Percentiles rank a stretch among this genome's conserved stretches.
Evolutionary conservation across 2,797 vertebrate species (phyloP).

Genomic region (Ispidina picta): DNA sequence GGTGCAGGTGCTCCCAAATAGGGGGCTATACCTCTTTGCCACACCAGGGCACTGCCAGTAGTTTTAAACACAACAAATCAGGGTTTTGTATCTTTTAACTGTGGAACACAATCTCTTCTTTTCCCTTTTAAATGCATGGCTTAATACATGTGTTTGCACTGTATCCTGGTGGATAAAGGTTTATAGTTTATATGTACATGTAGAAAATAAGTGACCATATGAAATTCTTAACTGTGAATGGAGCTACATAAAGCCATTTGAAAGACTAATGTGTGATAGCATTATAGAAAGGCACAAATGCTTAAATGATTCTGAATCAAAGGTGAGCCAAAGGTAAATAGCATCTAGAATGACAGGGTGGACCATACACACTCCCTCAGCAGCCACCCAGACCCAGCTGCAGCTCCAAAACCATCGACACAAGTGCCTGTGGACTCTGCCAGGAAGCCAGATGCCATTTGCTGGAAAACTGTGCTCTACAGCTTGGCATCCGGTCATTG

Average conservation of each 20-base stretch:
- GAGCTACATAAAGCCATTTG: conserved; percentile 13
- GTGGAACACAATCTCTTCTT: neutral
- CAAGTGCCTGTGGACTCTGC: neutral
- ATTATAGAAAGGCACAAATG: conserved; percentile 19
- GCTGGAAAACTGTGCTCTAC: conserved; percentile 49
- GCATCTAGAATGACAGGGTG: conserved; percentile 41
- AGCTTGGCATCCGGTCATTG: conserved; percentile 36
- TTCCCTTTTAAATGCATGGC: neutral
- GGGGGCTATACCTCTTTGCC: neutral
- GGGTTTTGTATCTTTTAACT: neutral
- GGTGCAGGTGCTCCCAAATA: neutral
- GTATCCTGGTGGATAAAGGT: neutral
- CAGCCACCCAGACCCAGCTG: conserved; percentile 47
- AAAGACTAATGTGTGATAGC: conserved; percentile 9
- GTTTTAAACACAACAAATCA: neutral
- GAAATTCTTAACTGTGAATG: neutral
- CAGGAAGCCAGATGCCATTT: conserved; percentile 60
- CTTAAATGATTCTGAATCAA: conserved; percentile 49
- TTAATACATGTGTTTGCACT: neutral
- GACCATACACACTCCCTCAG: neutral
- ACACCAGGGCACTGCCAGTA: neutral
- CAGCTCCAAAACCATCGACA: conserved; percentile 28
- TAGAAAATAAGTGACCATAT: neutral
- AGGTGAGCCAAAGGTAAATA: conserved; percentile 68
- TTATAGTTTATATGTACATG: neutral